A percentile compares a stretch with the other conserved stretches of the same genome.
Evolutionary conservation across 2,113 vertebrate species (phyloP).

Genomic region (Stigmatopora nigra): DNA sequence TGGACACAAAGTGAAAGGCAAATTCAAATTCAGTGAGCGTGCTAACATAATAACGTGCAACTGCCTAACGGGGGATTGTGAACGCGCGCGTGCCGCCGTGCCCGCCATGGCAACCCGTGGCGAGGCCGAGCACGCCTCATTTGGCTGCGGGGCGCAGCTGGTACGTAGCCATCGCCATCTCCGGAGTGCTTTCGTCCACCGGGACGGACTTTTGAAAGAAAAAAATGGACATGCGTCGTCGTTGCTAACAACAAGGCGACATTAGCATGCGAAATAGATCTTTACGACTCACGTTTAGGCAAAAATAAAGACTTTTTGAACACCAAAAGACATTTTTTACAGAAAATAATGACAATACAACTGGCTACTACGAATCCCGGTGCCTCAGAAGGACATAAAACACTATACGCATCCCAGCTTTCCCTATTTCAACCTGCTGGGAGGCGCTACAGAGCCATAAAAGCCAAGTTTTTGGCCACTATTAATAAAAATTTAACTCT

Average conservation of each 20-base stretch:
- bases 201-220: constrained; percentile 25
- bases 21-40: constrained; percentile 9
- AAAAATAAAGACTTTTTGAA: no score
- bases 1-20: constrained; percentile 1
- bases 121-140: constrained; percentile 14
- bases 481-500: no score
- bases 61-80: constrained; percentile 32
- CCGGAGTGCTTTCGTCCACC: constrained; percentile 23
- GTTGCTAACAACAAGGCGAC: constrained; percentile 5
- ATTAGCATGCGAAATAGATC: no score
- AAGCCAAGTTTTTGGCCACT: no score
- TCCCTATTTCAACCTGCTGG: no score
- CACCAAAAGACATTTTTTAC: no score
- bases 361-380: no score
- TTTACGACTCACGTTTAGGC: no score
- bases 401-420: no score
- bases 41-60: constrained; percentile 38
- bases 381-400: no score
- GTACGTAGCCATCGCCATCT: constrained; percentile 30
- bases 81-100: constrained; percentile 28
- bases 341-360: no score
- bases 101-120: constrained; percentile 53
- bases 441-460: no score
- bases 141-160: constrained; percentile 49
- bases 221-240: constrained; percentile 7